Percentiles rank a stretch among this genome's conserved stretches.
phyloP scores from a whole-genome alignment of 2,797 vertebrate species.

The Iguana delicatissima region DNA sequence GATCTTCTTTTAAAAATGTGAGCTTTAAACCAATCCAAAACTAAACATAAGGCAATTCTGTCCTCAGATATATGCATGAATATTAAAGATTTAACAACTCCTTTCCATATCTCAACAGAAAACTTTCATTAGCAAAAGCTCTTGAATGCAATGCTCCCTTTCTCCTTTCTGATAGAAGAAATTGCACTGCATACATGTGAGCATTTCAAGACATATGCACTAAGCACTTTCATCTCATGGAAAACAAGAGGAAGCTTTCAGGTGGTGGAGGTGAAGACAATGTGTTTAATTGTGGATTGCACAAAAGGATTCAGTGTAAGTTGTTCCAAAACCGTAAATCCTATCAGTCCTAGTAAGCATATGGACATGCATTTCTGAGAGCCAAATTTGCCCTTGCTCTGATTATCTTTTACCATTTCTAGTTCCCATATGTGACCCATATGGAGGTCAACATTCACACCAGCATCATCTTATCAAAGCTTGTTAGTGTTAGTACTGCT shows the following conservation, averaged over 20 bases:
- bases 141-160: not conserved
- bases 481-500: too few species aligned
- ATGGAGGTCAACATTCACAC: not conserved
- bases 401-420: not conserved
- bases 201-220: not conserved
- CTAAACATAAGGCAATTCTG: slow-evolving; percentile 34
- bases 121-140: not conserved
- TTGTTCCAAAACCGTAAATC: not conserved
- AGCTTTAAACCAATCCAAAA: slow-evolving; percentile 67
- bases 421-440: not conserved
- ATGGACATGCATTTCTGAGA: not conserved
- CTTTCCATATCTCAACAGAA: not conserved
- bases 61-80: slow-evolving; percentile 11
- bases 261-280: too few species aligned
- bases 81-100: not conserved
- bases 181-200: not conserved
- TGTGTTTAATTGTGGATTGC: not conserved
- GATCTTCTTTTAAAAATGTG: not conserved
- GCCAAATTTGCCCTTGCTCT: slow-evolving; percentile 24
- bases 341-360: not conserved
- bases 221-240: not conserved
- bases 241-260: slow-evolving; percentile 1
- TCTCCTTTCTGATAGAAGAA: not conserved
- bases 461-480: not conserved
- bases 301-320: not conserved